Evolutionary conservation across 1,140 invertebrate species (phyloP).

Genomic region (Holcopasites calliopsidis): DNA sequence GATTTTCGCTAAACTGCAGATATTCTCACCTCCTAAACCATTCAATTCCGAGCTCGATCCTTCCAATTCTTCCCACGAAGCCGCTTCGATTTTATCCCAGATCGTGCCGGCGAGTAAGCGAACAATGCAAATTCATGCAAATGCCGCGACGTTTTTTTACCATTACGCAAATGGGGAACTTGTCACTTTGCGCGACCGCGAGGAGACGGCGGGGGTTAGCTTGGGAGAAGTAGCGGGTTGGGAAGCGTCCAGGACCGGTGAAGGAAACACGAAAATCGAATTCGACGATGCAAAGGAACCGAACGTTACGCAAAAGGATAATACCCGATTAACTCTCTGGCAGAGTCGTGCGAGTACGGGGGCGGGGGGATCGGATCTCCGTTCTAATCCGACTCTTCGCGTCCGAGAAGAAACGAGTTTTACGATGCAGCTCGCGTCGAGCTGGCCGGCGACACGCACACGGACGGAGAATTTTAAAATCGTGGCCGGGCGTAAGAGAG

Average conservation of each 20-base stretch:
- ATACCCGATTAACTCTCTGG: background rate
- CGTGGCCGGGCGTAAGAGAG: constrained; percentile 1
- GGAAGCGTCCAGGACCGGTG: background rate
- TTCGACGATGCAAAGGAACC: no score
- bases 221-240: no score
- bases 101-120: no score
- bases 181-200: background rate
- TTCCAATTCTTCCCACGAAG: background rate
- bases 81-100: background rate
- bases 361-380: no score
- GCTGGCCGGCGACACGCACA: constrained; percentile 42
- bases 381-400: no score
- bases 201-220: no score
- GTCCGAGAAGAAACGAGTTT: constrained; percentile 22
- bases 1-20: no score
- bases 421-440: constrained; percentile 50
- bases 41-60: background rate
- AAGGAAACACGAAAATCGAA: background rate
- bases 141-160: background rate
- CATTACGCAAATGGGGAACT: background rate
- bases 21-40: background rate
- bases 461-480: constrained; percentile 58
- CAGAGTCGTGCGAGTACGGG: constrained; percentile 16
- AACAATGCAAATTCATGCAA: constrained; percentile 13
- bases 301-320: background rate